A percentile compares a stretch with the other conserved stretches of the same genome.
Conservation (phyloP, 2,888 invertebrate species). For the Lypha dubia region DNA sequence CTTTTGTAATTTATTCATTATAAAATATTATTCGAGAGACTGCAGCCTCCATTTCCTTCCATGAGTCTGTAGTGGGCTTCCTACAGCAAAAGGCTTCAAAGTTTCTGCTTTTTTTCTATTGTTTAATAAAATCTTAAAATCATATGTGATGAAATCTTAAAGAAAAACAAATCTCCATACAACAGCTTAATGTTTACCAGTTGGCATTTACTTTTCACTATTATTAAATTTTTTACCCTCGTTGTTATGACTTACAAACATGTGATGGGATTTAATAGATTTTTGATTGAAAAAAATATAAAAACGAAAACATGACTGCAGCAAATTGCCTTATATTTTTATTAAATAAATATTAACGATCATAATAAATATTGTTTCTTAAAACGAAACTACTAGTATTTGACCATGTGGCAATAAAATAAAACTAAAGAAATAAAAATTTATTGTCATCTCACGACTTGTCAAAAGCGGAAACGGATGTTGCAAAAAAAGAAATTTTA, state of each 20-base stretch:
- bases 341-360: conserved; percentile 14
- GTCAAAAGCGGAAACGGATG: conserved; percentile 14
- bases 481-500: neutral
- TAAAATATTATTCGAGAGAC: no score
- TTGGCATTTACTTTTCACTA: neutral
- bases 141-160: no score
- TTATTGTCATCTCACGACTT: conserved; percentile 36
- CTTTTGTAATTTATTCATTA: no score
- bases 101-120: no score
- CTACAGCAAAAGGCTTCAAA: no score
- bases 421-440: conserved; percentile 40
- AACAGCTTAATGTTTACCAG: neutral
- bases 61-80: no score
- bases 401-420: neutral
- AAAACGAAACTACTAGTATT: neutral
- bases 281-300: neutral
- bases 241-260: conserved; percentile 35
- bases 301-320: neutral
- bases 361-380: conserved; percentile 21
- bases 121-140: no score
- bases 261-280: conserved; percentile 33
- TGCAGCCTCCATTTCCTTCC: no score
- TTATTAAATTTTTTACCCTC: no score
- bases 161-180: conserved; percentile 6
- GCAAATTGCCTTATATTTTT: conserved; percentile 17